Evolutionary conservation across 1,140 invertebrate species (phyloP), one percentile per base, ranked within the genome.

Genomic region (Dinothrombium tinctorium): DNA sequence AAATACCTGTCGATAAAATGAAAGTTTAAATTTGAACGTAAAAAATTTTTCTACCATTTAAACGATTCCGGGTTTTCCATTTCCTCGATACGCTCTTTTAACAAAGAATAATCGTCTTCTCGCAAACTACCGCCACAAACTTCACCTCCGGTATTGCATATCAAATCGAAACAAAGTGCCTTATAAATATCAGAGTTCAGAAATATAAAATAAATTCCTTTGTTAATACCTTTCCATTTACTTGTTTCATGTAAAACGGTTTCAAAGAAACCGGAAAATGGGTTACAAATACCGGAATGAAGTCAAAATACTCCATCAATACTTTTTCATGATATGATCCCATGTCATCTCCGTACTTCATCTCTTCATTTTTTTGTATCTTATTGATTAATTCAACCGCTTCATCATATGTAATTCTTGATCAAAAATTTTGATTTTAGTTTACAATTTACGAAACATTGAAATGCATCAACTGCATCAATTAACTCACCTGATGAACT

Each of bases 181-280:
- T 77, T 15, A 1, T 33, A 12, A 41, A 43, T 31, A 17, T 37
- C n/a, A 37, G 22, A 33, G 41, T 31, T 38, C 4, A 47, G 14
- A 39, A 29, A 19, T 4, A 41, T 3, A 37, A 1, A 0, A 14
- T 33, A 21, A 14, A 2, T 48, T 36, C 33, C 24, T 17, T 9
- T 14, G n/a, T 24, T 50, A 52, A 59, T 59, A 75, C 73, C 57
- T 68, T 69, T 33, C 56, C 67, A 49, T 69, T 49, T 43, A 63
- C 69, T 47, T 68, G 59, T 56, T 75, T 76, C 73, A 86, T 84
- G 58, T 98, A 98, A 67, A 96, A 96, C 7, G 90, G 79, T 60
- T 95, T 96, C 6, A 72, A 63, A 15, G 66, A 40, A 47, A 68
- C 66, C 0, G 89, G 90, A 74, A 81, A 96, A 54, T 87, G 69